Evolutionary conservation across 2,797 vertebrate genomes (phyloP).

Genomic region (Siniperca scherzeri): DNA sequence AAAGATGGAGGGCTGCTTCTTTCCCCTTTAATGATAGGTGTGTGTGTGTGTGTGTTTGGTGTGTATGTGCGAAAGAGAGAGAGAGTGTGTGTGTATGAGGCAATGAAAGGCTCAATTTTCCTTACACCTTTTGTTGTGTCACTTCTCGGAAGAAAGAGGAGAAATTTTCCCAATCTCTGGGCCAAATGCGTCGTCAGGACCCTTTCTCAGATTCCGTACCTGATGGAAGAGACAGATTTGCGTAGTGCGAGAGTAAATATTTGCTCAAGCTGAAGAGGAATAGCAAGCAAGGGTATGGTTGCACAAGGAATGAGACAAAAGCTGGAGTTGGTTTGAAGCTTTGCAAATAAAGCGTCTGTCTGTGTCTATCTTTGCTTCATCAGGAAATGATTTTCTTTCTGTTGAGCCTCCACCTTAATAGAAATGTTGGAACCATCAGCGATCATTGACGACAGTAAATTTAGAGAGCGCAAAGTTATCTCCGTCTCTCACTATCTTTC

Average conservation of each 20-base stretch:
- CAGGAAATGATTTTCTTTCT: slow-evolving; percentile 54
- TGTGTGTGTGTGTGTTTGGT: slow-evolving; percentile 44
- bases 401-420: slow-evolving; percentile 51
- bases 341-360: slow-evolving; percentile 73
- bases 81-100: slow-evolving; percentile 23
- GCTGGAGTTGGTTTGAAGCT: slow-evolving; percentile 63
- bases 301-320: slow-evolving; percentile 71
- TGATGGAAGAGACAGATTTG: slow-evolving; percentile 77
- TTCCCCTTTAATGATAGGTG: slow-evolving; percentile 81
- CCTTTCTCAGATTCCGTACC: slow-evolving; percentile 72
- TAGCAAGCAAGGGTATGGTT: slow-evolving; percentile 68
- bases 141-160: slow-evolving; percentile 64
- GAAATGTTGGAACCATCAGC: slow-evolving; percentile 56
- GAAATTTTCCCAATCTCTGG: slow-evolving; percentile 56
- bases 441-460: slow-evolving; percentile 43
- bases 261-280: slow-evolving; percentile 78
- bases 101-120: slow-evolving; percentile 64
- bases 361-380: slow-evolving; percentile 59
- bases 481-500: slow-evolving; percentile 47
- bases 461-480: slow-evolving; percentile 52
- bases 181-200: slow-evolving; percentile 73
- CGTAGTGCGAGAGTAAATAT: slow-evolving; percentile 80
- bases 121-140: slow-evolving; percentile 75
- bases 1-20: slow-evolving; percentile 83
- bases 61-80: slow-evolving; percentile 7